phyloP scores from a whole-genome alignment of 2,888 invertebrate genomes.

The Pristionchus japonicus region DNA sequence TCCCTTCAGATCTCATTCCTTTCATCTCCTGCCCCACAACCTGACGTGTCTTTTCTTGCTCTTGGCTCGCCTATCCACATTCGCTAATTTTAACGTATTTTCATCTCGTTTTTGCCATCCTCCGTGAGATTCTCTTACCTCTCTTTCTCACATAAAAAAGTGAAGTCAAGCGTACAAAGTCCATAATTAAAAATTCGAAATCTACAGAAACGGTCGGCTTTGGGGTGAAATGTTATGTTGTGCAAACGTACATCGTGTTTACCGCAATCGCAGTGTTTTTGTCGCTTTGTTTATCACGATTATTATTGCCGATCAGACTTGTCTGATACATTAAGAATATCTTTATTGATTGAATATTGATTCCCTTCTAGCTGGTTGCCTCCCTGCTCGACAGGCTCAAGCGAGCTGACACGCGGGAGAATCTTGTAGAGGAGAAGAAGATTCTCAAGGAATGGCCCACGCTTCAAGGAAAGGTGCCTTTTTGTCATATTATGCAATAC shows the following conservation, averaged over 20 bases:
- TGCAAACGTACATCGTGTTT: background rate
- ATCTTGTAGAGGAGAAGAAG: conserved; percentile 36
- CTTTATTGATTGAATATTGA: background rate
- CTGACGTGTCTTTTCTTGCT: no score
- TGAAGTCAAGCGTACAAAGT: background rate
- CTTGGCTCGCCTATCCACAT: no score
- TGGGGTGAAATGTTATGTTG: background rate
- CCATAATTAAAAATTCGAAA: background rate
- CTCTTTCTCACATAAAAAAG: background rate
- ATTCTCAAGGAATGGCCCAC: conserved; percentile 46
- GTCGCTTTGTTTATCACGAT: background rate
- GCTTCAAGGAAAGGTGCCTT: conserved; percentile 41
- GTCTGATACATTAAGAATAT: no score
- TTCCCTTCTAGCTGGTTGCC: conserved; percentile 31
- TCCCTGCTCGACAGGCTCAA: conserved; percentile 40
- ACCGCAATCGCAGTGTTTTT: background rate
- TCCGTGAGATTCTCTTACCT: no score
- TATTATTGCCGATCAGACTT: no score
- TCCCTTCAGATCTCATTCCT: no score
- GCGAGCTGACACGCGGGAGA: background rate
- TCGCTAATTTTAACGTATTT: no score
- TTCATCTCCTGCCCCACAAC: no score
- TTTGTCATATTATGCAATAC: conserved; percentile 20
- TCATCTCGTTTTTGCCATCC: no score
- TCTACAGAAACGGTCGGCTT: background rate